These are phyloP conservation scores for Augochlorella aurata DNA, from an alignment of 2,888 invertebrate species.

Conservation along the genomic window DNA sequence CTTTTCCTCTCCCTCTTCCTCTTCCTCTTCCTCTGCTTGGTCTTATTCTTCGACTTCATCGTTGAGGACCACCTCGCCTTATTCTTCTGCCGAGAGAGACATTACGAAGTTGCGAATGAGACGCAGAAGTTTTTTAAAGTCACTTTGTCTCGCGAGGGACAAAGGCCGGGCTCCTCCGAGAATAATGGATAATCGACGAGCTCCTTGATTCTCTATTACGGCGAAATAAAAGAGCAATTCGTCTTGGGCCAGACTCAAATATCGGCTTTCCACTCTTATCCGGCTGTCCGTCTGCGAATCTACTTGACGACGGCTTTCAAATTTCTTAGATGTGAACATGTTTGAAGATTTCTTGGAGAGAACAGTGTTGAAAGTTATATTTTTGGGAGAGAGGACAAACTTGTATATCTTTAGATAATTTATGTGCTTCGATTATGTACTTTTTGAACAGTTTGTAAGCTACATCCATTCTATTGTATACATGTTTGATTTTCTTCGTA, in stretches of 20 bases:
- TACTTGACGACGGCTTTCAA: constrained; percentile 29
- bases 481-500: no score
- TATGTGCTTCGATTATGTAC: no score
- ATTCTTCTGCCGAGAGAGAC: constrained; percentile 23
- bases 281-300: constrained; percentile 15
- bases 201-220: constrained; percentile 71
- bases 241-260: constrained; percentile 58
- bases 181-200: constrained; percentile 72
- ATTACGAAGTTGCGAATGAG: constrained; percentile 60
- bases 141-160: constrained; percentile 66
- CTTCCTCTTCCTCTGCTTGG: neutral
- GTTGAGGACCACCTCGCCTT: neutral
- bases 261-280: constrained; percentile 58
- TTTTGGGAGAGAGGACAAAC: neutral
- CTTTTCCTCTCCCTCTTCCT: neutral
- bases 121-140: constrained; percentile 69
- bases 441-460: no score
- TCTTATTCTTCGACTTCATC: neutral
- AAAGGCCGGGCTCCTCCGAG: constrained; percentile 65
- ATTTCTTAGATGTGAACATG: neutral
- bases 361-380: no score
- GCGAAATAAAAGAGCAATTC: constrained; percentile 68
- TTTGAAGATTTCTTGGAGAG: neutral
- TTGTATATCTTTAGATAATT: no score
- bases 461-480: no score